phyloP scores from a whole-genome alignment of 2,113 vertebrate species.

The Eurystomus gularis region DNA sequence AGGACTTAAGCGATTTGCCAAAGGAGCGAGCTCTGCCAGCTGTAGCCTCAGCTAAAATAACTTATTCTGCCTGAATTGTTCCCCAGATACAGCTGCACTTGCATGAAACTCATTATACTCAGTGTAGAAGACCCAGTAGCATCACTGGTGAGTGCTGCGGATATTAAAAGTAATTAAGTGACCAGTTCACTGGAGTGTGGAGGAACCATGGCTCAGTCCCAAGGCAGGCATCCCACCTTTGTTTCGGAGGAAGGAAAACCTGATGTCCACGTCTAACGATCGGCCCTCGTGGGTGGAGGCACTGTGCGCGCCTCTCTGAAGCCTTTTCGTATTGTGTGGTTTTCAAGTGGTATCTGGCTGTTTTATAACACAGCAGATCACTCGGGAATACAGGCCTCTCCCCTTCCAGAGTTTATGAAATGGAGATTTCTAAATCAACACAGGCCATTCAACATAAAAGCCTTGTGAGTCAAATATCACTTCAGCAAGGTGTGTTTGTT shows the following conservation, averaged over 20 bases:
- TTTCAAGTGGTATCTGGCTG: background rate
- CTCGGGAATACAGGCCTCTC: background rate
- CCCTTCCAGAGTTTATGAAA: background rate
- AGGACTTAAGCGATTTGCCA: background rate
- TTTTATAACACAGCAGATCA: background rate
- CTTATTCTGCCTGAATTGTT: background rate
- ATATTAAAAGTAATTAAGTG: background rate
- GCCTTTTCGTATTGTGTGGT: background rate
- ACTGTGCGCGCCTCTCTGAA: background rate
- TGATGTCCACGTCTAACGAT: background rate
- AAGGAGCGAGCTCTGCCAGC: background rate
- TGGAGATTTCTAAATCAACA: background rate
- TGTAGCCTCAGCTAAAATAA: conserved; percentile 4
- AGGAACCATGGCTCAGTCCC: background rate
- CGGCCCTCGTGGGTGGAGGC: background rate
- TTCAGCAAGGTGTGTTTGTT: background rate
- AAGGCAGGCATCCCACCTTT: background rate
- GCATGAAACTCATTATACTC: background rate
- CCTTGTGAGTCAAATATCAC: background rate
- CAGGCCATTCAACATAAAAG: background rate
- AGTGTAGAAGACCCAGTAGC: background rate
- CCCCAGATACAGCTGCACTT: background rate
- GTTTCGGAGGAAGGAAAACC: background rate
- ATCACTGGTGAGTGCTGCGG: background rate
- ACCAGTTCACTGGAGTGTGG: background rate